Percentiles rank a stretch among this genome's conserved stretches.
Evolutionary conservation across 2,888 invertebrate species (phyloP).

Genomic region (Chouioia cunea): DNA sequence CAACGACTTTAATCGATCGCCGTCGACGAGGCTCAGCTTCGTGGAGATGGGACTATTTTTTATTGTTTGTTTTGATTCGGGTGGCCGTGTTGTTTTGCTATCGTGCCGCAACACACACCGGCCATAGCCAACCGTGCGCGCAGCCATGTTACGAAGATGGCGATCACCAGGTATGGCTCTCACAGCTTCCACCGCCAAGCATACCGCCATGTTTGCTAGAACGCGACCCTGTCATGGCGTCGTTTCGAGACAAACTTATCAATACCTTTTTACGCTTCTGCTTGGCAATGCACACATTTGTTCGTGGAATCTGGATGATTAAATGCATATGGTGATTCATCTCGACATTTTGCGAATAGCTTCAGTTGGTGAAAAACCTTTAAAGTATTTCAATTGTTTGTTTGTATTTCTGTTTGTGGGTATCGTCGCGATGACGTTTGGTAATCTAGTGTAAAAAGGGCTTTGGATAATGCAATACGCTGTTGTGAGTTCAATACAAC

Average conservation of each 20-base stretch:
- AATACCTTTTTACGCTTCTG: conserved; percentile 6
- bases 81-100: conserved; percentile 50
- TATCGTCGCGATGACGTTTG: too few species aligned
- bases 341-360: too few species aligned
- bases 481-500: background rate
- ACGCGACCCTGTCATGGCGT: conserved; percentile 36
- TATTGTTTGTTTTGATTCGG: conserved; percentile 69
- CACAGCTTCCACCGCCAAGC: background rate
- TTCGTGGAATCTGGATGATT: background rate
- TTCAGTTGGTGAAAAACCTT: too few species aligned
- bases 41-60: conserved; percentile 21
- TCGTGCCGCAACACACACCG: conserved; percentile 9
- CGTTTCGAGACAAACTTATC: background rate
- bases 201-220: conserved; percentile 30
- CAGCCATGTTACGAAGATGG: conserved; percentile 77
- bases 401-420: too few species aligned
- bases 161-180: conserved; percentile 65
- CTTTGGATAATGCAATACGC: background rate
- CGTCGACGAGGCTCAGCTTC: background rate
- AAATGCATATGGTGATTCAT: too few species aligned
- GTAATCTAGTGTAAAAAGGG: conserved; percentile 12
- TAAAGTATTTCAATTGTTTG: too few species aligned
- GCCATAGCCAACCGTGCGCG: conserved; percentile 72
- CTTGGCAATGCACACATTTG: background rate
- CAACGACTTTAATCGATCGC: background rate